phyloP scores from a whole-genome alignment of 1,140 invertebrate species.

The Sitobion miscanthi region DNA sequence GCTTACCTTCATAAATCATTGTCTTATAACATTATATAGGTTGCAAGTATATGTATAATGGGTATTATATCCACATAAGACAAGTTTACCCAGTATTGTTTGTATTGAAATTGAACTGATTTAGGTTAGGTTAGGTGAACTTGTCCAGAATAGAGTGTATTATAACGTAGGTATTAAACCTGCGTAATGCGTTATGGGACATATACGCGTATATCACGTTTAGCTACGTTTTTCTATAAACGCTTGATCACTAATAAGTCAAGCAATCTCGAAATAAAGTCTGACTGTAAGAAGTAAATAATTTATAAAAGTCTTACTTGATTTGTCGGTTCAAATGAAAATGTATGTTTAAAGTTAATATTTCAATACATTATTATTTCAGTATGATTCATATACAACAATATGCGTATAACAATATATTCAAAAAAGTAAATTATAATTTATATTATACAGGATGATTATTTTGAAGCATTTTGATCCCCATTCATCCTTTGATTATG shows the following conservation, averaged over 20 bases:
- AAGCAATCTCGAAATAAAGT: background rate
- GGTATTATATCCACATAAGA: constrained; percentile 1
- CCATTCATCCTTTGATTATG: no score
- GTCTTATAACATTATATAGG: background rate
- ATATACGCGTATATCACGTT: background rate
- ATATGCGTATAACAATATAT: no score
- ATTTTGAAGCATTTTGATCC: no score
- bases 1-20: background rate
- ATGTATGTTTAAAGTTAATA: background rate
- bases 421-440: no score
- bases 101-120: constrained; percentile 8
- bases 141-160: background rate
- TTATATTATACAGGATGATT: no score
- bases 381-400: no score
- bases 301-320: background rate
- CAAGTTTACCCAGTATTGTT: background rate
- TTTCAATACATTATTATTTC: background rate
- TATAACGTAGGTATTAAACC: background rate
- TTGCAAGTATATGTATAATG: background rate
- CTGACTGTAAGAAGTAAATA: background rate
- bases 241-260: background rate
- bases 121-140: background rate
- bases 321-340: background rate
- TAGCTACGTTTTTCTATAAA: background rate
- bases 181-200: background rate